Evolutionary conservation across 1,140 invertebrate species (phyloP), one percentile per base, ranked within the genome.

Genomic region (Anastatus disparis): DNA sequence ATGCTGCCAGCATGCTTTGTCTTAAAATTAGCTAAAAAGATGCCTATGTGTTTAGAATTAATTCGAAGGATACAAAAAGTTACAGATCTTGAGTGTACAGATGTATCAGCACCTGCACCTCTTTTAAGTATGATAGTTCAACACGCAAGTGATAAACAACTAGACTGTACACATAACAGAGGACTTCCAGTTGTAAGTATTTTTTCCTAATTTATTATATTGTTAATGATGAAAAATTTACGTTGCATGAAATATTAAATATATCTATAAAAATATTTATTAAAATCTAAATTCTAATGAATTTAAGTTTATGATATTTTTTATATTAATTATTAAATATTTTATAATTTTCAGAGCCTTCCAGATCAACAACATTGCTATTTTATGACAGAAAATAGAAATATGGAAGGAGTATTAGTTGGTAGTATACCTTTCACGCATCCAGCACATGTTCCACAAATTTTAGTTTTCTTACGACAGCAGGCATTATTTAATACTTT

Each of bases 331-430:
- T 35, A 35, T 62, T 24, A 1, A 66, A 68, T 61, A 70, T 90
- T 20, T 65, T 52, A n/a, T n/a, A 55, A n/a, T 40, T 24, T 88
- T 66, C 86, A 96, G 90, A 93, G 92, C 53, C 86, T 98, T 27
- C 94, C 95, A 0, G 96, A 97, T 79, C 96, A 98, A 79, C 91
- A 92, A 38, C 97, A 99, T 81, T 95, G 94, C 79, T 98, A 97
- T 81, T 96, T 95, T 81, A 89, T 98, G 85, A 96, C 94, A 3
- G 93, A 95, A 79, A 90, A 90, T 69, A 90, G 90, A 73, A 90
- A 89, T 13, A 88, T 97, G 83, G 90, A 93, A 55, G 96, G 94
- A 3, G 91, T 94, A 31, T 81, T 96, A 75, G 91, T 98, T 17
- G 88, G 89, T 20, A 92, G 90, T 62, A 92, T 99, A 69, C 94